phyloP scores from a whole-genome alignment of 2,888 invertebrate genomes.

The Neoascia interrupta region DNA sequence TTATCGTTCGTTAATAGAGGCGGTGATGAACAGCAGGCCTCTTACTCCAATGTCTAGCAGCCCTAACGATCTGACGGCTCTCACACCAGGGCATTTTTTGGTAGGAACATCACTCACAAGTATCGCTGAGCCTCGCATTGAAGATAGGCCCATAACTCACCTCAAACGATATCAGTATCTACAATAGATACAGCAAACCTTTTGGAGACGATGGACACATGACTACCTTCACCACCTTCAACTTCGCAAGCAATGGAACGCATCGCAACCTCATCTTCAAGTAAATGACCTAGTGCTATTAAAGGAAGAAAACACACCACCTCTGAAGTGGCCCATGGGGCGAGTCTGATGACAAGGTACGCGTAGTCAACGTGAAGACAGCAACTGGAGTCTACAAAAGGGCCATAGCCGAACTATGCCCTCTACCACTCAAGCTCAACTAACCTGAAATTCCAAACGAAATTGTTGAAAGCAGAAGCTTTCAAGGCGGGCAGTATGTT shows the following conservation, averaged over 20 bases:
- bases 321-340: conserved; percentile 8
- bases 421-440: background rate
- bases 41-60: conserved; percentile 5
- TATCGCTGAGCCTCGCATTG: conserved; percentile 22
- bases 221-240: conserved; percentile 34
- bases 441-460: background rate
- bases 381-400: background rate
- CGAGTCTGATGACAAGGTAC: conserved; percentile 7
- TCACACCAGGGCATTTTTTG: conserved; percentile 14
- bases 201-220: conserved; percentile 16
- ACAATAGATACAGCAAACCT: conserved; percentile 16
- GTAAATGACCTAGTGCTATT: conserved; percentile 15
- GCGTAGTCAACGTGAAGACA: conserved; percentile 10
- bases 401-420: background rate
- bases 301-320: conserved; percentile 18
- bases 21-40: conserved; percentile 2
- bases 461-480: conserved; percentile 8
- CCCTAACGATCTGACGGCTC: conserved; percentile 2
- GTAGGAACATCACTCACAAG: conserved; percentile 16
- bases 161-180: conserved; percentile 13
- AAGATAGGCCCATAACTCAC: background rate
- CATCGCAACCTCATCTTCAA: background rate
- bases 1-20: background rate
- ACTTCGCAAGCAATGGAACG: conserved; percentile 14
- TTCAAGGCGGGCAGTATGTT: conserved; percentile 35